Percentiles rank a stretch among this genome's conserved stretches.
Evolutionary conservation across 2,888 invertebrate genomes (phyloP).

Genomic region (Geophilus truncorum): DNA sequence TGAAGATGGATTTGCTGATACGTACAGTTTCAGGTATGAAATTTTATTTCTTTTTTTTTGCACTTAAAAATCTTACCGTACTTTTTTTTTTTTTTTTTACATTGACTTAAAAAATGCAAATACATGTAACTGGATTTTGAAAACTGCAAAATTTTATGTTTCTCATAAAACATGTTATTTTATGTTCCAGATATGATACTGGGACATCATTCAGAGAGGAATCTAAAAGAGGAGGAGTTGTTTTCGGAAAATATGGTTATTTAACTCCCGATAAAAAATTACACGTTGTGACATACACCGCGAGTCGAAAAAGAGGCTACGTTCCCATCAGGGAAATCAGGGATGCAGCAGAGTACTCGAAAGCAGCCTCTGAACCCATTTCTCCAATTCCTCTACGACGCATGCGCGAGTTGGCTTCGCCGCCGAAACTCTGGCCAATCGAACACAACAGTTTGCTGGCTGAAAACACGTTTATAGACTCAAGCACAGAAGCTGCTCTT

Average conservation of each 20-base stretch:
- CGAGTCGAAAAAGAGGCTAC: conserved; percentile 36
- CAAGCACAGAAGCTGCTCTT: not conserved
- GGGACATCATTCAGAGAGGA: conserved; percentile 36
- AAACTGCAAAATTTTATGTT: too few relatives aligned
- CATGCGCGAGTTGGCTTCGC: conserved; percentile 7
- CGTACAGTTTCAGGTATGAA: conserved; percentile 20
- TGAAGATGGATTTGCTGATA: not conserved
- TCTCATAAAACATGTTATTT: too few relatives aligned
- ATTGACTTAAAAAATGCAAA: not conserved
- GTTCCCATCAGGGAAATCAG: conserved; percentile 33
- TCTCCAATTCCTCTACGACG: conserved; percentile 28
- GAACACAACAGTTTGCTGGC: not conserved
- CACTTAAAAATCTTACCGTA: too few relatives aligned
- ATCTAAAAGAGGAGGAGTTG: conserved; percentile 34
- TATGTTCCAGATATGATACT: conserved; percentile 20
- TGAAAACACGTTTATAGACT: not conserved
- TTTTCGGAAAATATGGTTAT: conserved; percentile 38
- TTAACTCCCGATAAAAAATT: conserved; percentile 34
- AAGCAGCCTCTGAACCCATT: not conserved
- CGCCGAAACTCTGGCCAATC: conserved; percentile 20
- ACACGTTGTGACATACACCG: conserved; percentile 36
- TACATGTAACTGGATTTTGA: too few relatives aligned
- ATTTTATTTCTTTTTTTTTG: too few relatives aligned
- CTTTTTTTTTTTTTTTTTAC: too few relatives aligned
- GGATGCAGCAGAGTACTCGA: conserved; percentile 1